Conservation (phyloP, 2,797 vertebrate species). For the Manis crassicaudata region DNA sequence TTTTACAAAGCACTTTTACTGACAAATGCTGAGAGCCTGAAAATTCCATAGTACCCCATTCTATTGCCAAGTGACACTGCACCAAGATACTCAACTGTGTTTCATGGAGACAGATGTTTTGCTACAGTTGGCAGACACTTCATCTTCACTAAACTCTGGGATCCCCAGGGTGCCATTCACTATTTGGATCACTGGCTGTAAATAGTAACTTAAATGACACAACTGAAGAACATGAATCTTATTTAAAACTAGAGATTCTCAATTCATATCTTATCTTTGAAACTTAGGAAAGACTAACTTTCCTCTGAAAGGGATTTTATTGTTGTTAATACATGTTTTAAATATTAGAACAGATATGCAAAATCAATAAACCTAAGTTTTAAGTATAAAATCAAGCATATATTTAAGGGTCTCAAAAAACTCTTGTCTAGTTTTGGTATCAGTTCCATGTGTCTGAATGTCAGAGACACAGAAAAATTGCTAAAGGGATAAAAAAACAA, state of each 20-base stretch:
- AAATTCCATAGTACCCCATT: not conserved
- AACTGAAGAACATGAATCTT: not conserved
- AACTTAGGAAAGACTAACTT: slow-evolving; percentile 3
- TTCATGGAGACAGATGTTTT: not conserved
- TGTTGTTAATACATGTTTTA: not conserved
- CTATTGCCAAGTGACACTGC: not conserved
- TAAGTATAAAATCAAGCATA: slow-evolving; percentile 36
- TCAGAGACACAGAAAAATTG: not conserved
- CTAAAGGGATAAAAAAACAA: not conserved
- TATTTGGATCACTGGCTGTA: not conserved
- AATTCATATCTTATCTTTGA: slow-evolving; percentile 19
- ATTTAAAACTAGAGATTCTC: slow-evolving; percentile 37
- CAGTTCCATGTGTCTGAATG: not conserved
- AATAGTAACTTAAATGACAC: not conserved
- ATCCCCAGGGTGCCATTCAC: not conserved
- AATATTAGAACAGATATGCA: slow-evolving; percentile 11
- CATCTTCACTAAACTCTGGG: not conserved
- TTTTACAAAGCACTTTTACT: slow-evolving; percentile 13
- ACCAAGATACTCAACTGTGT: not conserved
- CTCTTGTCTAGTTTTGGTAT: not conserved
- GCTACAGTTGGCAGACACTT: not conserved
- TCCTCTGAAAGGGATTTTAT: not conserved
- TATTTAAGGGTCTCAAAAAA: not conserved
- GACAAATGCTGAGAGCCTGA: not conserved
- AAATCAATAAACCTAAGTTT: not conserved